phyloP scores from a whole-genome alignment of 2,113 vertebrate genomes.

The Physeter macrocephalus region DNA sequence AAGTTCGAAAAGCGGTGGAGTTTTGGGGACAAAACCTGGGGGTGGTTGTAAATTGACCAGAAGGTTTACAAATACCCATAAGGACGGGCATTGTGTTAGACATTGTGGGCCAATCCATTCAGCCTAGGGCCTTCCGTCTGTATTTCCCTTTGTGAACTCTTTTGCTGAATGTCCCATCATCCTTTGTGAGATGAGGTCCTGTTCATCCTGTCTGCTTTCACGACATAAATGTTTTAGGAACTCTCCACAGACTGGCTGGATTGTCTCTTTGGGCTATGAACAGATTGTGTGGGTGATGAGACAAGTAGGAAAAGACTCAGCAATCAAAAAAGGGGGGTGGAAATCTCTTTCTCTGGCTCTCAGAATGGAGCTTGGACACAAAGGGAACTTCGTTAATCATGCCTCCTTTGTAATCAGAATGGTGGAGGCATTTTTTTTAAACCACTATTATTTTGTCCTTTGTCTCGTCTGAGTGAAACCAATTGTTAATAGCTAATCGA shows the following conservation, averaged over 20 bases:
- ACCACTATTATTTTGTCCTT: slow-evolving; percentile 43
- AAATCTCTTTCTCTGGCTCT: slow-evolving; percentile 32
- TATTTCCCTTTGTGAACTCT: slow-evolving; percentile 60
- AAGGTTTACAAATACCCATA: slow-evolving; percentile 19
- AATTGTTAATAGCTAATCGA: slow-evolving; percentile 45
- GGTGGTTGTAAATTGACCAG: slow-evolving; percentile 49
- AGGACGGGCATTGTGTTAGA: slow-evolving; percentile 12
- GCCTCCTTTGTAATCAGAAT: slow-evolving; percentile 62
- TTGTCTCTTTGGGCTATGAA: slow-evolving; percentile 57
- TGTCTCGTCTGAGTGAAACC: slow-evolving; percentile 50
- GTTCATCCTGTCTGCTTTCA: slow-evolving; percentile 57
- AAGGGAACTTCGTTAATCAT: slow-evolving; percentile 66
- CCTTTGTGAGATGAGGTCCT: slow-evolving; percentile 60
- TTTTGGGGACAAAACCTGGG: slow-evolving; percentile 18
- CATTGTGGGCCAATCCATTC: slow-evolving; percentile 48
- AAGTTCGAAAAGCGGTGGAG: not conserved
- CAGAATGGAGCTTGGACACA: slow-evolving; percentile 62
- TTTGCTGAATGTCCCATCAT: slow-evolving; percentile 51
- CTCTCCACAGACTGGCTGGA: slow-evolving; percentile 60
- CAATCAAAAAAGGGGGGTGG: slow-evolving; percentile 16
- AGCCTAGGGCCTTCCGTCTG: not conserved
- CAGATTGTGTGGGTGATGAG: slow-evolving; percentile 72
- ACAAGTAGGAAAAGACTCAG: slow-evolving; percentile 63
- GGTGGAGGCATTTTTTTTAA: slow-evolving; percentile 47
- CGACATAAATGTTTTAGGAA: slow-evolving; percentile 63